Percentiles rank a stretch among this genome's conserved stretches.
These are phyloP conservation scores for Ephydatia muelleri DNA, from an alignment of 37 sponge, comb jelly and placozoan species.

Conservation along the genomic window DNA sequence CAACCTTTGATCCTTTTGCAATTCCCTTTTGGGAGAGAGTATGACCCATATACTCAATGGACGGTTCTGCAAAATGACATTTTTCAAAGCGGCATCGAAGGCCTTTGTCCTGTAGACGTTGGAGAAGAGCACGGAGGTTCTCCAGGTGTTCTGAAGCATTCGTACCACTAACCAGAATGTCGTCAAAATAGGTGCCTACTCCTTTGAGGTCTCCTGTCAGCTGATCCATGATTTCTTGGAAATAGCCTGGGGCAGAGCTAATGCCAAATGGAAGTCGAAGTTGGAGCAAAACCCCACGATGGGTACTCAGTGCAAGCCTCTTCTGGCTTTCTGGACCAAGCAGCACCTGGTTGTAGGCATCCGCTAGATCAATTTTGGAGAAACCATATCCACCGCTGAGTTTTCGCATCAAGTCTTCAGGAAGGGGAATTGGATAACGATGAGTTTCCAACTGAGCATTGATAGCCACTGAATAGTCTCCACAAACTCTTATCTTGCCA, in stretches of 20 bases:
- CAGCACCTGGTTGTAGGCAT: conserved; percentile 35
- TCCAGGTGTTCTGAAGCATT: conserved; percentile 17
- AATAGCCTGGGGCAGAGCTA: no score
- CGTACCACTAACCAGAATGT: conserved; percentile 21
- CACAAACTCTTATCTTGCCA: conserved; percentile 8
- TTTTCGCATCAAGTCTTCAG: conserved; percentile 40
- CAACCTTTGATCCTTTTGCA: conserved; percentile 13
- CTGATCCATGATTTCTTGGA: conserved; percentile 35
- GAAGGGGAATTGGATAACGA: conserved; percentile 33
- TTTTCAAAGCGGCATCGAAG: conserved; percentile 21
- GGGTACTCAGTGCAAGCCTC: not conserved
- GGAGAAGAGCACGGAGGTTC: conserved; percentile 12
- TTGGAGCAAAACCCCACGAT: no score
- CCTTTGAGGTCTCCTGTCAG: conserved; percentile 38
- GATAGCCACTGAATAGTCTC: conserved; percentile 36
- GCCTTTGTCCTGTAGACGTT: conserved; percentile 27
- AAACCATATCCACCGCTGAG: conserved; percentile 25
- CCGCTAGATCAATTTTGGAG: conserved; percentile 23
- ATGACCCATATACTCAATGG: conserved; percentile 49
- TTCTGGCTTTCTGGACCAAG: conserved; percentile 12
- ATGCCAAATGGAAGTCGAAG: no score
- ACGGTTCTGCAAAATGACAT: conserved; percentile 20
- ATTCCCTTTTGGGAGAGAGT: not conserved
- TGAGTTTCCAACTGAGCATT: conserved; percentile 24
- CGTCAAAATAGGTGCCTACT: conserved; percentile 11